Evolutionary conservation across 1,140 invertebrate genomes (phyloP).

Genomic region (Battus philenor): DNA sequence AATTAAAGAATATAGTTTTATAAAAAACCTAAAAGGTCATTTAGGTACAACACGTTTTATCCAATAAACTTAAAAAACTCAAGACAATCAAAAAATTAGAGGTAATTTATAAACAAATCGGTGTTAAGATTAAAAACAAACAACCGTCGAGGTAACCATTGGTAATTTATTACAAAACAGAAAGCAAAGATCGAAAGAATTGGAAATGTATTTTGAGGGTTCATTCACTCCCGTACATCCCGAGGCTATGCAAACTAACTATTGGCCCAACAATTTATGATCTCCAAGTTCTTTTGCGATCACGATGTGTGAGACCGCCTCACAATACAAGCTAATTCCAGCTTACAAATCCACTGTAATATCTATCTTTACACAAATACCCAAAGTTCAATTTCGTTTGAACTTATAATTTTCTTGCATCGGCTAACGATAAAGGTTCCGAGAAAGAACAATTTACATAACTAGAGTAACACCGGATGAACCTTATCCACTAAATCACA

Average conservation of each 20-base stretch:
- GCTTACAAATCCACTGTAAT: slow-evolving; percentile 7
- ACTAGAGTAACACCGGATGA: slow-evolving; percentile 20
- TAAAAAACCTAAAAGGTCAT: too few relatives aligned
- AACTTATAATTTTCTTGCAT: slow-evolving; percentile 9
- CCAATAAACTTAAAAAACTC: too few relatives aligned
- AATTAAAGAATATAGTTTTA: too few relatives aligned
- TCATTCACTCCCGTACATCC: slow-evolving; percentile 43
- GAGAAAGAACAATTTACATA: slow-evolving; percentile 29
- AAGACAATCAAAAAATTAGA: too few relatives aligned
- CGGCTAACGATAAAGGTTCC: slow-evolving; percentile 31
- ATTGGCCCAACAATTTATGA: slow-evolving; percentile 57
- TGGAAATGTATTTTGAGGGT: slow-evolving; percentile 32
- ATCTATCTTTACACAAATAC: slow-evolving; percentile 4
- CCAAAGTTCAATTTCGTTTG: slow-evolving; percentile 24
- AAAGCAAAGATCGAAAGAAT: too few relatives aligned
- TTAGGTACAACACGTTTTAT: too few relatives aligned
- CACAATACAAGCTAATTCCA: neutral
- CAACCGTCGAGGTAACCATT: too few relatives aligned
- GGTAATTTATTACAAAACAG: too few relatives aligned
- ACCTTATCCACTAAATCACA: slow-evolving; percentile 19
- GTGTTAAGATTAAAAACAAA: too few relatives aligned
- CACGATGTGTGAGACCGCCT: slow-evolving; percentile 60
- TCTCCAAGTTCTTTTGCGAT: slow-evolving; percentile 40
- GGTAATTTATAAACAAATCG: too few relatives aligned
- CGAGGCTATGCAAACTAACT: slow-evolving; percentile 44